phyloP scores from a whole-genome alignment of 2,888 invertebrate species.

The Luffia ferchaultella region DNA sequence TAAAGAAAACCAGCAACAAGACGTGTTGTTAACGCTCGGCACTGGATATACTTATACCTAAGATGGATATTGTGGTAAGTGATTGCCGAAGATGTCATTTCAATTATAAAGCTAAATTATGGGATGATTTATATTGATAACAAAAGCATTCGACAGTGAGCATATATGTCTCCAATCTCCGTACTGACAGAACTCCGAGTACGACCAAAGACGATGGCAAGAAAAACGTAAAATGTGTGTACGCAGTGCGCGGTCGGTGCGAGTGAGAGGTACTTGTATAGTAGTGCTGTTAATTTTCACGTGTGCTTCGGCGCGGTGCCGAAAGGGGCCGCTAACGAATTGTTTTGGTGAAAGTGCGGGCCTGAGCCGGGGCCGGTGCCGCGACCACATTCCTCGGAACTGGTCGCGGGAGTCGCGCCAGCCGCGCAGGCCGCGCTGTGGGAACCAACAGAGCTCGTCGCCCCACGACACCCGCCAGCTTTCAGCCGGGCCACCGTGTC shows the following conservation, averaged over 20 bases:
- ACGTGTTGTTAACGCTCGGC: too few species aligned
- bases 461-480: conserved; percentile 41
- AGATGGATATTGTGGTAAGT: too few species aligned
- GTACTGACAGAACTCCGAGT: too few species aligned
- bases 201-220: neutral
- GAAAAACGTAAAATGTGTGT: conserved; percentile 6
- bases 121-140: too few species aligned
- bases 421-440: conserved; percentile 61
- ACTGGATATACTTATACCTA: too few species aligned
- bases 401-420: conserved; percentile 41
- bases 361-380: conserved; percentile 62
- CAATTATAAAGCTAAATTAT: too few species aligned
- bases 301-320: conserved; percentile 57
- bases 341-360: conserved; percentile 67
- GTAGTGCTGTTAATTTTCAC: conserved; percentile 52
- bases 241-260: conserved; percentile 22
- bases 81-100: too few species aligned
- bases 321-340: conserved; percentile 65
- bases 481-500: conserved; percentile 20
- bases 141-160: too few species aligned
- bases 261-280: neutral
- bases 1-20: too few species aligned
- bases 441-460: conserved; percentile 51
- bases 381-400: conserved; percentile 64
- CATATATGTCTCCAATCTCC: too few species aligned